Base-by-base conservation (phyloP, 35 echinoderm and acorn worm species). In the Eucidaris tribuloides region DNA sequence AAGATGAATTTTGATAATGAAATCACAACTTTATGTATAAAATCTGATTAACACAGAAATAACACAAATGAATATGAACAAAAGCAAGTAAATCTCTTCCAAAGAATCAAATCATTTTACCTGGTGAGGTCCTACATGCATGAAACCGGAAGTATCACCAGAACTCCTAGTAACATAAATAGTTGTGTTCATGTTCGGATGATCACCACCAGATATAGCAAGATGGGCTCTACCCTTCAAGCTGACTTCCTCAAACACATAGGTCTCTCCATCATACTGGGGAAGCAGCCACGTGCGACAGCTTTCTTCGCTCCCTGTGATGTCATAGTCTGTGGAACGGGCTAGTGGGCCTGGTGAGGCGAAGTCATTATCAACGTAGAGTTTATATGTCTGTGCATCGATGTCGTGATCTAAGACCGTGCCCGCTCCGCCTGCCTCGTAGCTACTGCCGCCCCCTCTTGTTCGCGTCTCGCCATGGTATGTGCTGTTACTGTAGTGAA, bases 51-150 rank as follows among this genome's bases (percentile, higher is more conserved):
- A n/a, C n/a, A n/a, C n/a, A n/a, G n/a, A n/a, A n/a, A n/a, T n/a
- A n/a, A n/a, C n/a, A n/a, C n/a, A n/a, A n/a, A n/a, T n/a, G n/a
- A n/a, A n/a, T n/a, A n/a, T n/a, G n/a, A n/a, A n/a, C n/a, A n/a
- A n/a, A n/a, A n/a, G n/a, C n/a, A n/a, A n/a, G n/a, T n/a, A n/a
- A n/a, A n/a, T n/a, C n/a, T n/a, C n/a, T n/a, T n/a, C n/a, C n/a
- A n/a, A n/a, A n/a, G n/a, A n/a, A n/a, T n/a, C n/a, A n/a, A n/a
- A n/a, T n/a, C n/a, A n/a, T n/a, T 25, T 62, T 57, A 95, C 92
- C 92, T 95, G 92, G 35, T 81, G 62, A 9, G 93, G 93, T n/a
- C 93, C 93, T 32, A 96, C 60, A 58, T 96, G 93, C 20, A 96
- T 86, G 9, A 81, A 43, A 0, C 87, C 93, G 6, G 87, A 40